These are phyloP conservation scores for Meandrina meandrites DNA, from an alignment of 92 coral and sea anemone species.

Conservation along the genomic window DNA sequence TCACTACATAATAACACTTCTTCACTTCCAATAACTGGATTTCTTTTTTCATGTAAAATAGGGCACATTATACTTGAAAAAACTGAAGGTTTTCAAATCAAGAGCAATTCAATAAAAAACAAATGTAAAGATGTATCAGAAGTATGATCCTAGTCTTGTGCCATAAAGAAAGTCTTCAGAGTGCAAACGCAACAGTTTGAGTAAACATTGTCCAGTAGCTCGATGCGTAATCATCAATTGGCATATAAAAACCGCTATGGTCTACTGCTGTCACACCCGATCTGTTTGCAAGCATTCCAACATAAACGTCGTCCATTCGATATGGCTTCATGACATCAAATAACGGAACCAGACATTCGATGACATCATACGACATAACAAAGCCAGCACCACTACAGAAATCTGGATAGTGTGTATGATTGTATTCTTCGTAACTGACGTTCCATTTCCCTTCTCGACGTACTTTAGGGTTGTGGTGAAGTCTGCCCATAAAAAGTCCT, in stretches of 20 bases:
- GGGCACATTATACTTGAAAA: too few relatives aligned
- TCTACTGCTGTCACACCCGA: neutral
- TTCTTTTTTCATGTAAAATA: neutral
- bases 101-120: too few relatives aligned
- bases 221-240: neutral
- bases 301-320: neutral
- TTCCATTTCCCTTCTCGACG: neutral
- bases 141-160: neutral
- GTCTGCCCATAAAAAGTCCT: neutral
- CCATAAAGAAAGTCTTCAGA: neutral
- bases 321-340: neutral
- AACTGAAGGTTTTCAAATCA: too few relatives aligned
- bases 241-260: neutral
- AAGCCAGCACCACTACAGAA: constrained; percentile 16
- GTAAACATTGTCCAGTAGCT: constrained; percentile 2
- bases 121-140: neutral
- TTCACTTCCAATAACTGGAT: too few relatives aligned
- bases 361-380: neutral
- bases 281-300: constrained; percentile 9
- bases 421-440: neutral
- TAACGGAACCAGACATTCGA: neutral
- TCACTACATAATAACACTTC: too few relatives aligned
- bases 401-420: neutral
- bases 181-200: neutral
- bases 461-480: neutral